Percentiles rank a stretch among this genome's conserved stretches.
Conservation (phyloP, 2,113 vertebrate genomes). For the Colistium nudipinnis region DNA sequence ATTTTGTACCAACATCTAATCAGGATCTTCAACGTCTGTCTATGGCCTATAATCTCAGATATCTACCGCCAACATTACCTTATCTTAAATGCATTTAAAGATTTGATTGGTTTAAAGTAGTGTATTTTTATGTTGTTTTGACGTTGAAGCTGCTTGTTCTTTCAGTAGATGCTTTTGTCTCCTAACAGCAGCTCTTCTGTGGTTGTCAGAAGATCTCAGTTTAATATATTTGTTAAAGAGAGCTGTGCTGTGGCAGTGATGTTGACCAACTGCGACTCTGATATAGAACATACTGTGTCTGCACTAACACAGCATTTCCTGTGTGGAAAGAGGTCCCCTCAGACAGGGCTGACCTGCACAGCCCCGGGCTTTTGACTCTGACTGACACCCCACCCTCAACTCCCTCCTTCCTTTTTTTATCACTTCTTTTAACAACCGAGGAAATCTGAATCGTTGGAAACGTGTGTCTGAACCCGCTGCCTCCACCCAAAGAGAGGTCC, state of each 20-base stretch:
- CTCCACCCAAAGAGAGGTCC: constrained; percentile 72
- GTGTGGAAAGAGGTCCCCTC: constrained; percentile 68
- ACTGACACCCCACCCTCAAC: constrained; percentile 53
- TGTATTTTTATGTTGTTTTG: constrained; percentile 14
- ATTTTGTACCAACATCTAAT: constrained; percentile 2
- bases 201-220: constrained; percentile 61
- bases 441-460: constrained; percentile 82
- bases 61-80: not conserved
- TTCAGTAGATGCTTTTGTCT: constrained; percentile 18
- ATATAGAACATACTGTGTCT: constrained; percentile 72
- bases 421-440: constrained; percentile 79
- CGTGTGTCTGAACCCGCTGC: constrained; percentile 71
- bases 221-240: constrained; percentile 57
- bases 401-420: constrained; percentile 60
- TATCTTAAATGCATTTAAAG: constrained; percentile 7
- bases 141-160: constrained; percentile 10
- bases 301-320: constrained; percentile 71
- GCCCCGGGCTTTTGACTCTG: constrained; percentile 79
- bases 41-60: constrained; percentile 5
- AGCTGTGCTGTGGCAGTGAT: constrained; percentile 52
- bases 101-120: constrained; percentile 11
- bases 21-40: not conserved
- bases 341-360: constrained; percentile 65
- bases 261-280: constrained; percentile 63
- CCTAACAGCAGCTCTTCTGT: constrained; percentile 41